Evolutionary conservation across 64 coral and sea anemone genomes (phyloP).

Genomic region (Acropora tenuis): DNA sequence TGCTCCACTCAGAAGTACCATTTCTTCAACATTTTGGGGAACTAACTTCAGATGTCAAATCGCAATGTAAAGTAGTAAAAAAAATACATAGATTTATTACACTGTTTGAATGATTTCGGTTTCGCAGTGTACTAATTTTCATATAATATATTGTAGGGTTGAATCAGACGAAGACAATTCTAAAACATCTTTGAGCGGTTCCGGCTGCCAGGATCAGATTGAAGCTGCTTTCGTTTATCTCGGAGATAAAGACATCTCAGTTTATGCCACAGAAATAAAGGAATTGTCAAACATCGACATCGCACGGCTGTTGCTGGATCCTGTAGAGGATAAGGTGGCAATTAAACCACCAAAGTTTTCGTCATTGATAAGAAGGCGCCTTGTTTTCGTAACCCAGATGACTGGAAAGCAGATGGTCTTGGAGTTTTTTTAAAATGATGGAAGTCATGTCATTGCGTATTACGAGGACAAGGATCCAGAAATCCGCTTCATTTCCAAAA

Average conservation of each 20-base stretch:
- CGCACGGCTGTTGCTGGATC: constrained; percentile 2
- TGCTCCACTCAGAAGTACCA: no score
- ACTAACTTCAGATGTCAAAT: no score
- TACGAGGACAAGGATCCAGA: not conserved
- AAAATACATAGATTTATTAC: no score
- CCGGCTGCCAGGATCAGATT: not conserved
- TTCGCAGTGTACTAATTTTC: not conserved
- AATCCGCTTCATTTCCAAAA: not conserved
- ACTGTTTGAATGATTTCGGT: no score
- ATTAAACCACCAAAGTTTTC: constrained; percentile 5
- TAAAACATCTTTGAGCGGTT: not conserved
- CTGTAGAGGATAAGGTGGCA: not conserved
- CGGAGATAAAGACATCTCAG: not conserved
- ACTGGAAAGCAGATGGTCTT: constrained; percentile 5
- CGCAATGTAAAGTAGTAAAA: no score
- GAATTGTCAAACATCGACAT: constrained; percentile 14
- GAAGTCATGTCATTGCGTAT: not conserved
- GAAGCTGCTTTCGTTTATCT: not conserved
- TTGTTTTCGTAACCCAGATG: constrained; percentile 1
- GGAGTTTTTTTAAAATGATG: not conserved
- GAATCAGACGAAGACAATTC: constrained; percentile 13
- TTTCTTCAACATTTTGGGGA: no score
- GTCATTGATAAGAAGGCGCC: constrained; percentile 6
- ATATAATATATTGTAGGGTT: not conserved
- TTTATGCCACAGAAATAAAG: constrained; percentile 7